Base-by-base conservation (phyloP, 2,888 invertebrate genomes). In the Phengaris arion region DNA sequence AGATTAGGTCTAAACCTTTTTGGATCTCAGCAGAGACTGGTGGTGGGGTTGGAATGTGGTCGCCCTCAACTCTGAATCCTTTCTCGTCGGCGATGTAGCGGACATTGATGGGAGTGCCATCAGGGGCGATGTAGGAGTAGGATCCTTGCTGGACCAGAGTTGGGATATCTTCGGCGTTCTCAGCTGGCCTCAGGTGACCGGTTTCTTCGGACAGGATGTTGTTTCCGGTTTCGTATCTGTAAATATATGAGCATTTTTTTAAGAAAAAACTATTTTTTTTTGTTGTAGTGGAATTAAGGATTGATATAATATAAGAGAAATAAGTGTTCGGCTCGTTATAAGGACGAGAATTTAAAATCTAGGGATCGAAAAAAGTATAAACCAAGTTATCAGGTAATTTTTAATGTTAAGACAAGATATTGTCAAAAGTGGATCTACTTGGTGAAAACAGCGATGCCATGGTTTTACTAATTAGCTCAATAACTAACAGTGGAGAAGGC, bases 1-100 rank as follows among this genome's bases (percentile, higher is more conserved):
- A 97, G 88, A 98, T 98, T 85, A 97, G 95, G 88, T 97, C 97
- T 78, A 98, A 94, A 75, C 97, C 97, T 87, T 97, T 97, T 89
- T 97, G 97, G 83, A 97, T 97, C 93, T 97, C 97, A 79, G 96
- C 94, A 75, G 97, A 97, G 48, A 97, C 96, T 78, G 97, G 97
- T 13, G 97, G 97, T 78, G 97, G 96, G 74, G 97, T 97, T 79
- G 97, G 97, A 84, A 97, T 95, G 86, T 97, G 97, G 87, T 96
- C 97, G 0, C 97, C 97, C 80, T 94, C 94, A 74, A 97, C 96
- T 80, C 96, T 96, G 95, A 97, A 97, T 73, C 97, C 97, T 82
- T 95, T 95, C 87, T 97, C 97, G 83, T 97, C 97, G 81, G 97
- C 97, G 22, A 96, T 96, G 87, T 97, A 97, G 82, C 96, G 95